These are phyloP conservation scores for Sclerodermus sp. DNA, from an alignment of 2,888 invertebrate genomes.

Conservation along the genomic window DNA sequence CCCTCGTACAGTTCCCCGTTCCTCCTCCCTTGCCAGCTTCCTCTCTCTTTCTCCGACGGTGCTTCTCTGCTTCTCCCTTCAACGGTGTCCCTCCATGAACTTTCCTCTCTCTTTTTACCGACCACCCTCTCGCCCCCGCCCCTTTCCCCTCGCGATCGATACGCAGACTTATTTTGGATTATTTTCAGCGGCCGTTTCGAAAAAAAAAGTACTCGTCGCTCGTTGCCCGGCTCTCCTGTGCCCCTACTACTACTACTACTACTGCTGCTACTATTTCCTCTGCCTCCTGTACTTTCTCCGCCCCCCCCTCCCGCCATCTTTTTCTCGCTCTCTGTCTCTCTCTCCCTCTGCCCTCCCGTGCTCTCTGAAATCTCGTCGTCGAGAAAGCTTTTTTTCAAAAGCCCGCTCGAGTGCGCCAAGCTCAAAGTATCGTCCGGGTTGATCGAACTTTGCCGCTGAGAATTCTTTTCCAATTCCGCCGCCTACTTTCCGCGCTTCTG, in stretches of 20 bases:
- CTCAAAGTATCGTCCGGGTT: too few species aligned
- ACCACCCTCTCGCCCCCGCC: slow-evolving; percentile 1
- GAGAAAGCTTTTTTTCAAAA: not conserved
- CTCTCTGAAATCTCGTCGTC: not conserved
- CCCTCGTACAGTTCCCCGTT: too few species aligned
- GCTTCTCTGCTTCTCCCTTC: slow-evolving; percentile 1
- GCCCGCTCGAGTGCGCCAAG: too few species aligned
- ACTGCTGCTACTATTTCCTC: too few species aligned
- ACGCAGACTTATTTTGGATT: slow-evolving; percentile 47
- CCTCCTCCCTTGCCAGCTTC: too few species aligned
- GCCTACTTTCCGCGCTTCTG: too few species aligned
- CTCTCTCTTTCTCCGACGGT: slow-evolving; percentile 6
- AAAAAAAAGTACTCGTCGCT: not conserved
- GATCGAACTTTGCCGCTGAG: too few species aligned
- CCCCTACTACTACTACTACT: too few species aligned
- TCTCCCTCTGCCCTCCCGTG: slow-evolving; percentile 1
- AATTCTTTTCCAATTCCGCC: too few species aligned
- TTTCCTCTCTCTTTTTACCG: slow-evolving; percentile 3
- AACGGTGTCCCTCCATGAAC: slow-evolving; percentile 2
- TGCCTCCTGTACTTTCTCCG: not conserved
- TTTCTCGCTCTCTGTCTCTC: not conserved
- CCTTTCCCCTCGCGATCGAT: slow-evolving; percentile 30
- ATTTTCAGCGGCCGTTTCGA: slow-evolving; percentile 36
- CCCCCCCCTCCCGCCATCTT: slow-evolving; percentile 2
- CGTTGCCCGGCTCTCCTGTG: not conserved